Evolutionary conservation across 2,797 vertebrate species (phyloP).

Genomic region (Neosalanx taihuensis): DNA sequence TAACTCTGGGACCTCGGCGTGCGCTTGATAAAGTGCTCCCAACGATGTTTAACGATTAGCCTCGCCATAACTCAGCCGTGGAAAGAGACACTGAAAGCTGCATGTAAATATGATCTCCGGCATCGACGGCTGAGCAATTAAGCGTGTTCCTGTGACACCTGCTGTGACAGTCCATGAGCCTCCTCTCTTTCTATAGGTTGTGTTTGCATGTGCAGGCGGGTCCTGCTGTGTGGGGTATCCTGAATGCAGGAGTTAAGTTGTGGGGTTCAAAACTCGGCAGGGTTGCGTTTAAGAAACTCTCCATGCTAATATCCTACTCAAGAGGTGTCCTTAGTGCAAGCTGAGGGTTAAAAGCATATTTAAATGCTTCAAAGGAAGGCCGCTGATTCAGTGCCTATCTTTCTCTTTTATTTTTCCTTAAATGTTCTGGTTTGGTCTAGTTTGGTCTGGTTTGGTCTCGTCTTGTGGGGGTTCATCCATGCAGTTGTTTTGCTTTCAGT

Average conservation of each 20-base stretch:
- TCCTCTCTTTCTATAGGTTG: background rate
- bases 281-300: no score
- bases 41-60: slow-evolving; percentile 26
- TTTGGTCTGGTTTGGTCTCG: no score
- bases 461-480: no score
- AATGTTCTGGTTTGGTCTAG: no score
- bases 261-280: no score
- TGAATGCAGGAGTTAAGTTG: background rate
- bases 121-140: slow-evolving; percentile 9
- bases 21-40: slow-evolving; percentile 27
- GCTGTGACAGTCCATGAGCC: background rate
- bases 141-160: background rate
- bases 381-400: no score
- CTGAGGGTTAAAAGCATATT: no score
- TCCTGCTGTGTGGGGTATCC: background rate
- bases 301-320: no score
- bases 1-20: background rate
- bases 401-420: no score
- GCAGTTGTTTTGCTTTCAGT: no score
- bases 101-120: slow-evolving; percentile 14
- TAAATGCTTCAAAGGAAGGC: no score
- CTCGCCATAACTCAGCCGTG: slow-evolving; percentile 27
- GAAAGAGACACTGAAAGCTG: slow-evolving; percentile 9
- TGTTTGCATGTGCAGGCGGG: background rate
- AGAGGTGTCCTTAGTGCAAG: no score